These are phyloP conservation scores for Amiota minor DNA, from an alignment of 2,888 invertebrate genomes.

Conservation along the genomic window DNA sequence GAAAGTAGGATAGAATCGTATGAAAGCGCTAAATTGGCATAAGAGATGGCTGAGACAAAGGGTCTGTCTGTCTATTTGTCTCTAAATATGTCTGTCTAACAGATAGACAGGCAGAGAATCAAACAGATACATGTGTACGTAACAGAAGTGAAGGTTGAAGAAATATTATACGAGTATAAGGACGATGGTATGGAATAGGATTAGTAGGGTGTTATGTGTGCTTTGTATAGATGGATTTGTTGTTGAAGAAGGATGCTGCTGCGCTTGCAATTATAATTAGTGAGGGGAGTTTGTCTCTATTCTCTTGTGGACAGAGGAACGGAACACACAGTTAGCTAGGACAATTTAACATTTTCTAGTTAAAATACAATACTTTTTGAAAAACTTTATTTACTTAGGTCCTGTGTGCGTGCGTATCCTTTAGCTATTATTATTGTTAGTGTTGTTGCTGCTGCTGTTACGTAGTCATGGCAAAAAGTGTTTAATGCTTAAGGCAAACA, in stretches of 20 bases:
- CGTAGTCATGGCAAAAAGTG: constrained; percentile 54
- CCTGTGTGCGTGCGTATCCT: background rate
- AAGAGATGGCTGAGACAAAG: constrained; percentile 42
- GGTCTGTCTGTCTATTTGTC: constrained; percentile 32
- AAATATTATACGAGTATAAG: background rate
- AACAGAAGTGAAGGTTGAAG: too few relatives aligned
- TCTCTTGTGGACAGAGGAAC: background rate
- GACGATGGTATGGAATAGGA: background rate
- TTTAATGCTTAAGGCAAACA: constrained; percentile 62
- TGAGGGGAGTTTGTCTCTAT: background rate
- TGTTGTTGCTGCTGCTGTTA: constrained; percentile 58
- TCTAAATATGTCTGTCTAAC: constrained; percentile 41
- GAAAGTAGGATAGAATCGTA: constrained; percentile 6
- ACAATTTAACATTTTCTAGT: too few relatives aligned
- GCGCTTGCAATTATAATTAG: constrained; percentile 58
- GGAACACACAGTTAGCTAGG: too few relatives aligned
- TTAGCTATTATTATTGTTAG: constrained; percentile 8
- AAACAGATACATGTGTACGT: too few relatives aligned
- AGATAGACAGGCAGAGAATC: too few relatives aligned
- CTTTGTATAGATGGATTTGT: background rate
- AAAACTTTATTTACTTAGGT: constrained; percentile 34
- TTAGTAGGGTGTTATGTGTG: background rate
- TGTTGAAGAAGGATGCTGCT: background rate
- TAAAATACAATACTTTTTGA: constrained; percentile 14
- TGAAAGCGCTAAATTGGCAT: constrained; percentile 60